Conservation (phyloP, 2,888 invertebrate species). For the Beris chalybata region DNA sequence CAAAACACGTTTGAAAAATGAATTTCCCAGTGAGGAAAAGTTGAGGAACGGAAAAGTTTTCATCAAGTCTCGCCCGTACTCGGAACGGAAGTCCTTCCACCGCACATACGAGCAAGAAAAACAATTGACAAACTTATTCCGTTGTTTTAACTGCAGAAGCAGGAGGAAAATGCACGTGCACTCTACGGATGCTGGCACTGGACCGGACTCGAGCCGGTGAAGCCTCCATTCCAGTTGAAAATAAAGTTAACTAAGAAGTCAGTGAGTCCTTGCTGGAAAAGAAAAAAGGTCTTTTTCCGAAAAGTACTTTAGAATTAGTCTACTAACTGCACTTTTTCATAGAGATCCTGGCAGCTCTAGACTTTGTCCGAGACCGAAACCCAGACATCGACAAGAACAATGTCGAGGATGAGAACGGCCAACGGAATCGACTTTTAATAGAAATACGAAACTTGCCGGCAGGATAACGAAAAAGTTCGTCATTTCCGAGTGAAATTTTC, state of each 20-base stretch:
- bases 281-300: too few relatives aligned
- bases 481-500: conserved; percentile 1
- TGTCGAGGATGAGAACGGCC: neutral
- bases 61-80: conserved; percentile 2
- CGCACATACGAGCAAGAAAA: conserved; percentile 9
- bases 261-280: too few relatives aligned
- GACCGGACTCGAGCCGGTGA: too few relatives aligned
- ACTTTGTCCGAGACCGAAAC: too few relatives aligned
- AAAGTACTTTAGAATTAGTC: too few relatives aligned
- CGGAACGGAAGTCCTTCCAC: neutral
- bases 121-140: conserved; percentile 21
- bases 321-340: too few relatives aligned
- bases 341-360: too few relatives aligned
- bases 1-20: conserved; percentile 15
- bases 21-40: conserved; percentile 11
- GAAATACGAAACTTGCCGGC: conserved; percentile 3
- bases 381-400: neutral
- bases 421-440: conserved; percentile 9
- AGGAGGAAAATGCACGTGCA: too few relatives aligned
- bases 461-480: conserved; percentile 8
- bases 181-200: too few relatives aligned
- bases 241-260: too few relatives aligned
- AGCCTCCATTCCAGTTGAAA: too few relatives aligned
- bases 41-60: neutral
- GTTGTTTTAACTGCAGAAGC: conserved; percentile 5